Evolutionary conservation across 2,113 vertebrate species (phyloP).

Genomic region (Herpetotheres cachinnans): DNA sequence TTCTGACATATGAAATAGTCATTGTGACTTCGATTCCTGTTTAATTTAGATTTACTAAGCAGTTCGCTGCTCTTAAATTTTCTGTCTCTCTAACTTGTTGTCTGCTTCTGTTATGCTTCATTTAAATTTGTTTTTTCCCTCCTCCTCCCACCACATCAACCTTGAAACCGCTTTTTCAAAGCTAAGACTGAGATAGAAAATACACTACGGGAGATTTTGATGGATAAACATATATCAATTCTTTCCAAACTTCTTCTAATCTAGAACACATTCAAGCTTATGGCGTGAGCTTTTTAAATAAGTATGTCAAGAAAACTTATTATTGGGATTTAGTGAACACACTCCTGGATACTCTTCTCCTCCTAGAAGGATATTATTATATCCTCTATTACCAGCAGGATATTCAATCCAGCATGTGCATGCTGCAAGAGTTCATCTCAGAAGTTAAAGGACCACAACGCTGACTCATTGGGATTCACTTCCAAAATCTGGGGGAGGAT

Average conservation of each 20-base stretch:
- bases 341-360: neutral
- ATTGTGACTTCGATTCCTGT: neutral
- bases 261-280: neutral
- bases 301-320: neutral
- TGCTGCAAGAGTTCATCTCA: neutral
- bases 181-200: neutral
- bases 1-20: neutral
- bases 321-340: neutral
- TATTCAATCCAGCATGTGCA: neutral
- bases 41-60: neutral
- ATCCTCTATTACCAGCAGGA: neutral
- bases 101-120: neutral
- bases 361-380: neutral
- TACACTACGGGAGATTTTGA: neutral
- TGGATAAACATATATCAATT: neutral
- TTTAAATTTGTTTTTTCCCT: neutral
- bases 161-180: neutral
- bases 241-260: neutral
- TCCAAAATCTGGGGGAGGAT: neutral
- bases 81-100: neutral
- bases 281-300: neutral
- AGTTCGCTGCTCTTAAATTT: neutral
- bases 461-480: neutral
- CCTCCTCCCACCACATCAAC: neutral
- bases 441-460: neutral